These are phyloP conservation scores for Rhincodon typus DNA, from an alignment of 2,797 vertebrate species.

Conservation along the genomic window DNA sequence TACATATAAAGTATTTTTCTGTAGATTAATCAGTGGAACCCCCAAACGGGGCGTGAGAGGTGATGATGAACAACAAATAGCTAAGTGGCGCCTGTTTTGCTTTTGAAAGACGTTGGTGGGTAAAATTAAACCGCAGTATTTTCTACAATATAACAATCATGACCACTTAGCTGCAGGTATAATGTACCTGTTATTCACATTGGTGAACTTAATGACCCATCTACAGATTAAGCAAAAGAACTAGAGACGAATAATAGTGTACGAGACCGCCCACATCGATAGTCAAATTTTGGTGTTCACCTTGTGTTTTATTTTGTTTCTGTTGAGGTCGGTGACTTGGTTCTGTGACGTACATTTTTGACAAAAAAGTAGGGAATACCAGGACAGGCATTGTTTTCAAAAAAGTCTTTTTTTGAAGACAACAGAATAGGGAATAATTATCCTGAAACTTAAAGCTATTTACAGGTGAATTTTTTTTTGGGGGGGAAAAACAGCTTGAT, in stretches of 20 bases:
- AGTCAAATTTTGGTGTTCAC: background rate
- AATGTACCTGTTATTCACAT: background rate
- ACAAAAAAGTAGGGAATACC: background rate
- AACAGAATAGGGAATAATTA: background rate
- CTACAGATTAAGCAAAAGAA: background rate
- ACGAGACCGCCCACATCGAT: background rate
- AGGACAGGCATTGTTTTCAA: background rate
- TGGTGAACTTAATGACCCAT: background rate
- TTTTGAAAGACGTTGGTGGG: background rate
- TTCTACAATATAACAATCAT: background rate
- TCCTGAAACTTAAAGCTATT: background rate
- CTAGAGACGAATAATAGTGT: background rate
- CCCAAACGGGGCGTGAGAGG: background rate
- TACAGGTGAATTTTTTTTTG: background rate
- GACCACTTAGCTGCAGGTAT: background rate
- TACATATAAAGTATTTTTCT: background rate
- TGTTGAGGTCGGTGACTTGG: background rate
- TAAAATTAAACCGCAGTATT: background rate
- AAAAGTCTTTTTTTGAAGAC: too few species aligned
- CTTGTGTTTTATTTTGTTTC: background rate
- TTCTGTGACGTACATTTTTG: background rate
- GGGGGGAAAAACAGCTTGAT: background rate
- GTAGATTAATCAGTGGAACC: background rate
- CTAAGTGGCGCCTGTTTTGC: background rate
- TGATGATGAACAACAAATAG: background rate